Evolutionary conservation across 2,113 vertebrate species (phyloP).

Genomic region (Carlito syrichta): DNA sequence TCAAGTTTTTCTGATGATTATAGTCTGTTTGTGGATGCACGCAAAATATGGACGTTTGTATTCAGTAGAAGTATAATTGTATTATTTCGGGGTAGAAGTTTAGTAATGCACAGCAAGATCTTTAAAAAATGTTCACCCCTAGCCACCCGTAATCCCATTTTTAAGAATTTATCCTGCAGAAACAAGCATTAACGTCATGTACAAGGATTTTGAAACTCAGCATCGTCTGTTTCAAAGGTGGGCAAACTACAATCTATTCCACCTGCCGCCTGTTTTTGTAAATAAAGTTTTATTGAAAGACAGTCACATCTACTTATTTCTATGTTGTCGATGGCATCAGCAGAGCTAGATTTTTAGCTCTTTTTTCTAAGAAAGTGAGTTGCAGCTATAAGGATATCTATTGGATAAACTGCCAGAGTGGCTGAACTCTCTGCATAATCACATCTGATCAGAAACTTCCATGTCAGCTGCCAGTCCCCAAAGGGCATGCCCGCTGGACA

Average conservation of each 20-base stretch:
- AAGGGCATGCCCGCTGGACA: not conserved
- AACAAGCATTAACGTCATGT: not conserved
- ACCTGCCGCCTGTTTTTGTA: not conserved
- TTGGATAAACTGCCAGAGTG: not conserved
- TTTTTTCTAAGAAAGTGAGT: slow-evolving; percentile 27
- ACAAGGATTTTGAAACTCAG: not conserved
- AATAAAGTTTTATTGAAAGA: not conserved
- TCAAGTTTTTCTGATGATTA: not conserved
- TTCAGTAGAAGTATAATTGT: not conserved
- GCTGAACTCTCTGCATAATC: not conserved
- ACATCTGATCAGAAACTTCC: not conserved
- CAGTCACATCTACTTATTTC: not conserved
- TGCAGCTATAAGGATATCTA: not conserved
- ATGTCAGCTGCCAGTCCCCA: not conserved
- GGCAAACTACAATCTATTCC: not conserved
- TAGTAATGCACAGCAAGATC: not conserved
- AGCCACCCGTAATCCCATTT: not conserved
- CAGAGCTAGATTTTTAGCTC: not conserved
- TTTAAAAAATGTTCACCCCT: not conserved
- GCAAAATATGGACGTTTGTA: not conserved
- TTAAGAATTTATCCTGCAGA: not conserved
- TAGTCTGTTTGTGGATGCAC: not conserved
- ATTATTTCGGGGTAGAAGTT: not conserved
- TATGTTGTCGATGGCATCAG: not conserved
- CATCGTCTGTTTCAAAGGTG: not conserved